phyloP scores from a whole-genome alignment of 1,140 invertebrate species.

The Teleopsis dalmanni region DNA sequence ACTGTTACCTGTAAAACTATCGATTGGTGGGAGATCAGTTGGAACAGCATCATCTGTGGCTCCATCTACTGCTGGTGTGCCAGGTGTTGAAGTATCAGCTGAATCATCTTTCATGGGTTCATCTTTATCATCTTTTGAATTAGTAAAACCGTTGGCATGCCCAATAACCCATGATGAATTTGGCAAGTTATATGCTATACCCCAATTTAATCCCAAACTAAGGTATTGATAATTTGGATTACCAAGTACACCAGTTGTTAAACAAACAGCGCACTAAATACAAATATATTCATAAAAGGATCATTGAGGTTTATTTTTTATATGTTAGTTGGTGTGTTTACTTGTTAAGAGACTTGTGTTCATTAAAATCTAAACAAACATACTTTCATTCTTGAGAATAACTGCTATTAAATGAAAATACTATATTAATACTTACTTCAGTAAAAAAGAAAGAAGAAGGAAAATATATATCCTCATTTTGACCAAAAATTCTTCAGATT shows the following conservation, averaged over 20 bases:
- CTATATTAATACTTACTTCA: too few species aligned
- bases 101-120: neutral
- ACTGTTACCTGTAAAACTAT: neutral
- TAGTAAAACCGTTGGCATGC: conserved; percentile 36
- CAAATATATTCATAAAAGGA: neutral
- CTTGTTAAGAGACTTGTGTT: neutral
- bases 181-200: conserved; percentile 65
- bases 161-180: conserved; percentile 57
- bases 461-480: too few species aligned
- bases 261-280: conserved; percentile 30
- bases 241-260: conserved; percentile 38
- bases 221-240: conserved; percentile 37
- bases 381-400: neutral
- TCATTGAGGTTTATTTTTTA: neutral
- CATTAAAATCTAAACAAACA: neutral
- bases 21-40: neutral
- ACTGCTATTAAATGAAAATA: neutral
- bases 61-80: too few species aligned
- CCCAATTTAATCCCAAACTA: conserved; percentile 55
- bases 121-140: conserved; percentile 7
- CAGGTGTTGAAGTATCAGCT: too few species aligned
- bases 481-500: too few species aligned
- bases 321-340: neutral
- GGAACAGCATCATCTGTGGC: neutral
- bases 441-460: too few species aligned